Base-by-base conservation (phyloP, 2,113 vertebrate species). In the Mandrillus leucophaeus region DNA sequence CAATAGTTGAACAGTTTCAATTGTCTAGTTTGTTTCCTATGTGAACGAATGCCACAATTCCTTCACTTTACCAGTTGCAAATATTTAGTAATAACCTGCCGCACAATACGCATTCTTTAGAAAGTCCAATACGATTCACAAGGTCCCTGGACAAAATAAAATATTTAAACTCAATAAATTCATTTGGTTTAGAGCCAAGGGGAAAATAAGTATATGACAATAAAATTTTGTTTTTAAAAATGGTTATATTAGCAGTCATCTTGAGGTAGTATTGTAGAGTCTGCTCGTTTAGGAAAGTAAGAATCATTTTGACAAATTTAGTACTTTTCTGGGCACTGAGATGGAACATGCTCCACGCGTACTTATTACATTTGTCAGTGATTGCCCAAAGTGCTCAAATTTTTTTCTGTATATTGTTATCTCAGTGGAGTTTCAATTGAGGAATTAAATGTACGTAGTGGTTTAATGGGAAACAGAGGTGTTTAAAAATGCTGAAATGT, bases 401-500 rank as follows among this genome's bases (percentile, higher is more conserved):
- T 32, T 85, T 73, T 45, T 85, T 61, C 35, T 90, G 12, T 78
- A 52, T 57, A 30, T 97, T 91, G 66, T 94, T 98, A 93, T 93
- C 81, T 92, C 88, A 80, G 86, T 79, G 72, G 86, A 98, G 40
- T 97, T 98, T 97, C 93, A 95, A 45, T 7, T 93, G 90, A 97
- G 93, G 91, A 98, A 98, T 98, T 92, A 98, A 98, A 97, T 95
- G 23, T 84, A 72, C 88, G 81, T 86, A 85, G 83, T 96, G 92
- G 88, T 97, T 97, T 98, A 97, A 97, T 81, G 48, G 76, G 59
- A 98, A 97, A 97, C 87, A 90, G 84, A 96, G 95, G 96, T 97
- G 73, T 97, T 97, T 98, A 96, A 98, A 98, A 98, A 98, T 95
- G 76, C 90, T 97, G 90, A 97, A 98, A 97, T 93, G 50, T 7